Evolutionary conservation across 1,140 invertebrate species (phyloP), one percentile per base, ranked within the genome.

Genomic region (Zaprionus lachaisei): DNA sequence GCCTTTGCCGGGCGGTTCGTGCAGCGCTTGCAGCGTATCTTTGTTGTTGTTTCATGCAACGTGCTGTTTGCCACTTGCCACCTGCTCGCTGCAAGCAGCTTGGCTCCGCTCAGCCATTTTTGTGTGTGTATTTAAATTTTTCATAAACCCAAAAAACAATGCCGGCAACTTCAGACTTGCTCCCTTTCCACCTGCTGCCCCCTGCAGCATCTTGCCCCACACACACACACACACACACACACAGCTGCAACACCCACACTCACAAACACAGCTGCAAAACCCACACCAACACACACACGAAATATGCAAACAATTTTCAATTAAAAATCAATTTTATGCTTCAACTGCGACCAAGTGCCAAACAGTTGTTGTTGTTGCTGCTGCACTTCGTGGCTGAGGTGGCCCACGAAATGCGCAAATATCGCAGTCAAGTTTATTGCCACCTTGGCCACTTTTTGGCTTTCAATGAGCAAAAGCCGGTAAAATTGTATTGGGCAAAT

Each of bases 271-370:
- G 28, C 34, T 22, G 51, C 44, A 28, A 37, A 9, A 34, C 9
- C 31, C 37, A 44, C 24, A 57, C 37, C 31, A 24, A 7, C 26
- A 31, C 20, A 22, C 11, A 67, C 37, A 60, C 79, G 79, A 89
- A 89, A 89, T 89, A 85, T 90, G 85, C 81, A 90, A 89, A 85
- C 84, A 89, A 89, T 89, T 89, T 89, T 70, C 84, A 89, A 89
- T 89, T 89, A 90, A 89, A 90, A 89, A 89, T 90, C 84, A 89
- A 89, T 89, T 89, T 89, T 90, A 84, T 90, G 84, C 84, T 90
- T 89, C 84, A 84, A 90, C 81, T 89, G 85, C 72, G 76, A 77
- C 81, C 73, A 85, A 89, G 84, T 87, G 84, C 78, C 81, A 87
- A 89, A 83, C 74, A 83, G 72, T 86, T 72, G 69, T 55, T 70